phyloP scores from a whole-genome alignment of 2,797 vertebrate genomes.

The Macropodus opercularis region DNA sequence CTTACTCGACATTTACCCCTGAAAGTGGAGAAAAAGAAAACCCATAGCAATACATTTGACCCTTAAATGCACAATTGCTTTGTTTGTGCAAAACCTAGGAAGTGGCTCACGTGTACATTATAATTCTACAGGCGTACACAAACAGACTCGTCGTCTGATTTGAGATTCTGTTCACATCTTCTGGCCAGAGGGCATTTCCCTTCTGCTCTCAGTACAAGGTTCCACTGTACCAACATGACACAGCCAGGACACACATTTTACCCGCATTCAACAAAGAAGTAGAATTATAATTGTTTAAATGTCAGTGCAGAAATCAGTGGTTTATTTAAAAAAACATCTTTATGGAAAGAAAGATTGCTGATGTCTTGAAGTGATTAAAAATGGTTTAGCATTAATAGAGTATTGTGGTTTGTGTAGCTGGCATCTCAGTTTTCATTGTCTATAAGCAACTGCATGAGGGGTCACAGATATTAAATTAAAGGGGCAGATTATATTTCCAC shows the following conservation, averaged over 20 bases:
- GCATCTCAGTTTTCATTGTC: neutral
- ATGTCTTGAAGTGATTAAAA: too few species aligned
- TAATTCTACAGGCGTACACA: conserved; percentile 53
- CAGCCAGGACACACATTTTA: conserved; percentile 36
- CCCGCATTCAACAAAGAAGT: conserved; percentile 31
- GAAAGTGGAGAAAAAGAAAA: conserved; percentile 8
- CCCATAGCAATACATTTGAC: neutral
- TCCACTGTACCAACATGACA: conserved; percentile 61
- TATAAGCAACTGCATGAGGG: neutral
- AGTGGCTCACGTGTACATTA: conserved; percentile 47
- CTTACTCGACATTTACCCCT: conserved; percentile 21
- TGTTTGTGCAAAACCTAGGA: conserved; percentile 40
- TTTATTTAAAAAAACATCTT: conserved; percentile 8
- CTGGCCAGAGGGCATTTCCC: conserved; percentile 66
- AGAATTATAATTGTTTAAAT: conserved; percentile 21
- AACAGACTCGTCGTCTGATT: conserved; percentile 50
- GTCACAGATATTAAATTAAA: neutral
- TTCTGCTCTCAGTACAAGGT: conserved; percentile 63
- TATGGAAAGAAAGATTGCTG: neutral
- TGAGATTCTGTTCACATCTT: conserved; percentile 69
- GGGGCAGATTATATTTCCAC: neutral
- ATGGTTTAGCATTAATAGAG: neutral
- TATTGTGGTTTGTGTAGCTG: neutral
- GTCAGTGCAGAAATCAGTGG: conserved; percentile 7
- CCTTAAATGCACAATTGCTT: neutral